Conservation (phyloP, 1,140 invertebrate species). For the Bombus vancouverensis region DNA sequence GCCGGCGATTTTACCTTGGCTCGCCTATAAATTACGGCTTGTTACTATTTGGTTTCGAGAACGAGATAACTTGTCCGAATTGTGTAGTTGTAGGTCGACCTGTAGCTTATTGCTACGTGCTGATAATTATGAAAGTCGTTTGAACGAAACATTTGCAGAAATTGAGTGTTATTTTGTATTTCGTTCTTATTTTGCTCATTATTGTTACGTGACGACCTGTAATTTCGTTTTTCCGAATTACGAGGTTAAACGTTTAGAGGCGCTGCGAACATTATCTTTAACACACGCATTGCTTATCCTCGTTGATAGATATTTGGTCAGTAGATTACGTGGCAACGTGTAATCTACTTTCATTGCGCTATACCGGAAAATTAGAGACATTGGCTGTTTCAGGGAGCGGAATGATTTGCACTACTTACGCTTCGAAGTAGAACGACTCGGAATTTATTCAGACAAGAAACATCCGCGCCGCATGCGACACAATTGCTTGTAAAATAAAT, state of each 20-base stretch:
- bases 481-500: constrained; percentile 2
- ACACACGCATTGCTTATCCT: too few species aligned
- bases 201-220: too few species aligned
- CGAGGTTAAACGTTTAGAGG: too few species aligned
- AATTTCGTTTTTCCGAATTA: too few species aligned
- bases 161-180: too few species aligned
- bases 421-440: constrained; percentile 6
- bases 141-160: background rate
- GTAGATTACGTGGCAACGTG: too few species aligned
- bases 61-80: background rate
- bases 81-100: background rate
- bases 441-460: constrained; percentile 11
- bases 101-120: background rate
- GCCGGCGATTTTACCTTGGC: background rate
- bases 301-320: too few species aligned
- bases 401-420: constrained; percentile 6
- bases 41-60: background rate
- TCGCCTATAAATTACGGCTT: background rate
- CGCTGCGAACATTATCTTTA: too few species aligned
- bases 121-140: background rate
- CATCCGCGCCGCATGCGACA: background rate
- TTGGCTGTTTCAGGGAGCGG: background rate
- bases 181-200: too few species aligned
- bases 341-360: too few species aligned
- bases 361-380: background rate